Evolutionary conservation across 2,113 vertebrate species (phyloP), one percentile per base, ranked within the genome.

Genomic region (Labrus mixtus): DNA sequence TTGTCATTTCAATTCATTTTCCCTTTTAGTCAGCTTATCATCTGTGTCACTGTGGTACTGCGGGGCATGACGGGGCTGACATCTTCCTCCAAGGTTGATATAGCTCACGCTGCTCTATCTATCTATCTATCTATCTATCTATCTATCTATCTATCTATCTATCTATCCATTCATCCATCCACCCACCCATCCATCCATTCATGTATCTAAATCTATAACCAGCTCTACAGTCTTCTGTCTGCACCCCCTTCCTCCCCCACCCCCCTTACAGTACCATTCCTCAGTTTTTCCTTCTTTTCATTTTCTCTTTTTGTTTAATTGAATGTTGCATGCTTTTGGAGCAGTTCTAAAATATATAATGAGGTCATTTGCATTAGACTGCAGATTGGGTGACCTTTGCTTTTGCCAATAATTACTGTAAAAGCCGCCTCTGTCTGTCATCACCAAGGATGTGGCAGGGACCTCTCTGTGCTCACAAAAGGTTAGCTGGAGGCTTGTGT

Each of bases 391-490:
- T 95, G 93, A 95, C 94, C 95, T 97, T 96, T 96, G 93, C 92
- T 94, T 96, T 94, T 94, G 94, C 90, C 94, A 94, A 93, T 96
- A 96, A 97, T 96, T 96, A 96, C 93, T 92, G 92, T 93, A 89
- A 94, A 93, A 91, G 76, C 85, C 73, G 48, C 90, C 90, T 92
- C 89, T 90, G 93, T 93, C 90, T 90, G 91, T 91, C 89, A 91
- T 90, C 84, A 87, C 78, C 87, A 65, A 87, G 83, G 88, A 87
- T 89, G 84, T 91, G 90, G 89, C 82, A 85, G 83, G 84, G 87
- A 88, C 87, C 90, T 92, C 87, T 87, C 86, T 84, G 74, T 68
- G 83, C 90, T 81, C 86, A 90, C 89, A 87, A 96, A 95, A 96
- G 93, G 91, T 95, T 91, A 91, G 85, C 89, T 88, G 82, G 91